phyloP scores from a whole-genome alignment of 2,888 invertebrate species.

The Drosophila hamatofila region DNA sequence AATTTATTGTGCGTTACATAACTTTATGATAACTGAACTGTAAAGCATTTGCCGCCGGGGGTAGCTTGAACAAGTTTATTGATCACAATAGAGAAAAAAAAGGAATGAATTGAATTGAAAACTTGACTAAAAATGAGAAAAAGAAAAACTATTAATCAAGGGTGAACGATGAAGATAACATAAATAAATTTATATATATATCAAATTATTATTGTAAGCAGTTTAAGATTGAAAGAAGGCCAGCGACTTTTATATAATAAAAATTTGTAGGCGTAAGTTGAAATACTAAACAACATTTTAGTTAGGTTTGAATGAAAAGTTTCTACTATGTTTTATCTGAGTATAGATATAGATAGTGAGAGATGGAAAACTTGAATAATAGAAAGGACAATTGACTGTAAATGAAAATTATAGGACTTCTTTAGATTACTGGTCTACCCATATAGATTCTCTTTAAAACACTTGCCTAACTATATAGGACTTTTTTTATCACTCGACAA shows the following conservation, averaged over 20 bases:
- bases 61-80: constrained; percentile 52
- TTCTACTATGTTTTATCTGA: not conserved
- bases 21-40: constrained; percentile 70
- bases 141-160: constrained; percentile 47
- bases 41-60: constrained; percentile 1
- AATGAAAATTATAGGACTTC: not conserved
- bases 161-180: not conserved
- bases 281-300: not conserved
- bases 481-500: no score
- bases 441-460: not conserved
- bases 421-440: not conserved
- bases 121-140: not conserved
- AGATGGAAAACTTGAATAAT: not conserved
- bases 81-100: constrained; percentile 32
- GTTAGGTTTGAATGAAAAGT: not conserved
- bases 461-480: not conserved
- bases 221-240: no score
- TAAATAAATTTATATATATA: not conserved
- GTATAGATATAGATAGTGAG: not conserved
- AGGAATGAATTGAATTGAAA: constrained; percentile 20
- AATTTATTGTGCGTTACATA: constrained; percentile 79
- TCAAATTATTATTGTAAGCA: not conserved
- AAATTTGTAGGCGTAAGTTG: not conserved
- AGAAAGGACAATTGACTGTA: not conserved
- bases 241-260: not conserved